These are phyloP conservation scores for Channallabes apus DNA, from an alignment of 2,797 vertebrate species.

Conservation along the genomic window DNA sequence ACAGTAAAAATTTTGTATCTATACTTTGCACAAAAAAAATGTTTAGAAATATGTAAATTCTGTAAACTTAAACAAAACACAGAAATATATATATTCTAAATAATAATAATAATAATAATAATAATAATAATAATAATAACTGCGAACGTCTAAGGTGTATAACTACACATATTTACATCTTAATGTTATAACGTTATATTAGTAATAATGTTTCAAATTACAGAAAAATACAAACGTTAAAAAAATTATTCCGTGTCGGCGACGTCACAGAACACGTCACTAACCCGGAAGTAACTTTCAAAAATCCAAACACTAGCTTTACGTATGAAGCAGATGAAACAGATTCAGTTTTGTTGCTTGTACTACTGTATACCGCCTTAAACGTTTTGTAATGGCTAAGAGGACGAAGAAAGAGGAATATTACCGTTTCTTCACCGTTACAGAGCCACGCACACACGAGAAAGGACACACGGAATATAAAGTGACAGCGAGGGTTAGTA, in stretches of 20 bases:
- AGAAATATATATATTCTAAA: neutral
- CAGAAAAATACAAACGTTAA: neutral
- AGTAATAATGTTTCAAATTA: neutral
- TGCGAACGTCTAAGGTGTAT: no score
- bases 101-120: neutral
- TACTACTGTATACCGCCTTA: neutral
- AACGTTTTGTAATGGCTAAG: conserved; percentile 75
- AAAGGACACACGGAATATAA: conserved; percentile 91
- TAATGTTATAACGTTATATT: neutral
- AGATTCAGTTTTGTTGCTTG: no score
- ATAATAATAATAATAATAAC: neutral
- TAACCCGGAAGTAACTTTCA: conserved; percentile 45
- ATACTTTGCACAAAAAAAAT: neutral
- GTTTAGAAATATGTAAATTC: neutral
- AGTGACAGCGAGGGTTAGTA: conserved; percentile 84
- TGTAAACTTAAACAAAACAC: no score
- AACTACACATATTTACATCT: neutral
- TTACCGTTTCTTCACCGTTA: conserved; percentile 80
- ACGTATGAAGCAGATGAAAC: neutral
- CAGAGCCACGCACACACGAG: conserved; percentile 84
- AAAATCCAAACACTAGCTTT: conserved; percentile 17
- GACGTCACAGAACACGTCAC: neutral
- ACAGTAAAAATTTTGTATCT: neutral
- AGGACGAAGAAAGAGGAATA: conserved; percentile 80
- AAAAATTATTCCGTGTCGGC: neutral